Percentiles rank a stretch among this genome's conserved stretches.
These are phyloP conservation scores for Entosphenus tridentatus DNA, from an alignment of 2,113 vertebrate genomes.

Conservation along the genomic window DNA sequence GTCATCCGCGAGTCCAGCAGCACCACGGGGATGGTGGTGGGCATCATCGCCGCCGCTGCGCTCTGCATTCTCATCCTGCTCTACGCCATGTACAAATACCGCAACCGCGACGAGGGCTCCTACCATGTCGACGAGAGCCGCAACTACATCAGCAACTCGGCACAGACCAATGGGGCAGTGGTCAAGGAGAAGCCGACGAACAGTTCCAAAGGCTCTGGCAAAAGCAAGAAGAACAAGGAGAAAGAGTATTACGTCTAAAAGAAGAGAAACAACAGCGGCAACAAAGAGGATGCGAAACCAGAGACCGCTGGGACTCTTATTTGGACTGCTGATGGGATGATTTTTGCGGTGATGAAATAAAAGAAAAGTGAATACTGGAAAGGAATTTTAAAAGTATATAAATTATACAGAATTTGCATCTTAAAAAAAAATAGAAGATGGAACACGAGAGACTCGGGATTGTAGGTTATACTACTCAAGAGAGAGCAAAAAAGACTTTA, in stretches of 20 bases:
- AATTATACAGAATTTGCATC: too few relatives aligned
- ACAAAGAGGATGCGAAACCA: neutral
- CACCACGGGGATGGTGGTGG: constrained; percentile 99
- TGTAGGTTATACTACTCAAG: neutral
- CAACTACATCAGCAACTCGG: constrained; percentile 99
- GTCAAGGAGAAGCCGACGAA: constrained; percentile 89
- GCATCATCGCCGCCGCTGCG: constrained; percentile 96
- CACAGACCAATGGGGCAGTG: constrained; percentile 88
- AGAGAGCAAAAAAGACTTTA: neutral
- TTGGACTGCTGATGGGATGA: neutral
- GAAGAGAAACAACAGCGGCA: neutral
- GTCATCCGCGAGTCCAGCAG: constrained; percentile 99
- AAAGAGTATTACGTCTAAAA: constrained; percentile 96
- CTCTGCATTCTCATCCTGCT: constrained; percentile 99
- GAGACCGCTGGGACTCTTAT: neutral
- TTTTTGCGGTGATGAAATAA: too few relatives aligned
- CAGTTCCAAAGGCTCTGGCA: constrained; percentile 60
- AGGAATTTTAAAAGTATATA: too few relatives aligned
- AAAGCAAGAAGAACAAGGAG: constrained; percentile 98
- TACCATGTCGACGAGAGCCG: constrained; percentile 98
- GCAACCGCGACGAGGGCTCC: constrained; percentile 99
- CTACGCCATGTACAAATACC: constrained; percentile 99
- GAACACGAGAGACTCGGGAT: neutral
- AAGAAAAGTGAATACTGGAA: too few relatives aligned
- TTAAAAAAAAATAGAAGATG: too few relatives aligned